These are phyloP conservation scores for Dryococelus australis DNA, from an alignment of 2,888 invertebrate species.

Conservation along the genomic window DNA sequence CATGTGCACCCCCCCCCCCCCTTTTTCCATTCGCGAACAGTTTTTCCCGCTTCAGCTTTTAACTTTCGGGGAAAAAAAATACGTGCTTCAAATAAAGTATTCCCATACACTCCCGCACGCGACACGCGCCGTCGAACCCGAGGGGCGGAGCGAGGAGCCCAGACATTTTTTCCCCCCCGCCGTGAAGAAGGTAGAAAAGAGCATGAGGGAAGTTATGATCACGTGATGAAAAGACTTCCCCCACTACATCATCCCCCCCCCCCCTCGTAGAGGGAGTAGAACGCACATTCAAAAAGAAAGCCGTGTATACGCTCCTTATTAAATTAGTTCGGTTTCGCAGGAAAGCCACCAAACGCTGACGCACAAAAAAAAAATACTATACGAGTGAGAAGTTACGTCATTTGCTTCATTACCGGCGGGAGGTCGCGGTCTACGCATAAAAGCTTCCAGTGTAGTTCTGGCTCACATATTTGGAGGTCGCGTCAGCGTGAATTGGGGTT, in stretches of 20 bases:
- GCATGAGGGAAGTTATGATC: neutral
- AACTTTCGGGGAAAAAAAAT: neutral
- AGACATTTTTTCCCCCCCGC: too few relatives aligned
- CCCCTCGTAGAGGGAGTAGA: too few relatives aligned
- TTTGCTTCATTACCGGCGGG: neutral
- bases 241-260: neutral
- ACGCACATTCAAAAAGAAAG: neutral
- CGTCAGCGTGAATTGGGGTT: too few relatives aligned
- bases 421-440: neutral
- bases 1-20: neutral
- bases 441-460: neutral
- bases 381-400: constrained; percentile 2
- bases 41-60: constrained; percentile 22
- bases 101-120: neutral
- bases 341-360: neutral
- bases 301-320: constrained; percentile 25
- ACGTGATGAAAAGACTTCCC: neutral
- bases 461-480: too few relatives aligned
- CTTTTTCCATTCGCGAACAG: too few relatives aligned
- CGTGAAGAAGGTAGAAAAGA: neutral
- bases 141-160: neutral
- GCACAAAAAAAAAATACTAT: neutral
- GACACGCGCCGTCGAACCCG: neutral
- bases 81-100: constrained; percentile 28
- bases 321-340: constrained; percentile 36